A percentile compares a stretch with the other conserved stretches of the same genome.
Conservation (phyloP, 2,888 invertebrate species). For the Electrophaes corylata region DNA sequence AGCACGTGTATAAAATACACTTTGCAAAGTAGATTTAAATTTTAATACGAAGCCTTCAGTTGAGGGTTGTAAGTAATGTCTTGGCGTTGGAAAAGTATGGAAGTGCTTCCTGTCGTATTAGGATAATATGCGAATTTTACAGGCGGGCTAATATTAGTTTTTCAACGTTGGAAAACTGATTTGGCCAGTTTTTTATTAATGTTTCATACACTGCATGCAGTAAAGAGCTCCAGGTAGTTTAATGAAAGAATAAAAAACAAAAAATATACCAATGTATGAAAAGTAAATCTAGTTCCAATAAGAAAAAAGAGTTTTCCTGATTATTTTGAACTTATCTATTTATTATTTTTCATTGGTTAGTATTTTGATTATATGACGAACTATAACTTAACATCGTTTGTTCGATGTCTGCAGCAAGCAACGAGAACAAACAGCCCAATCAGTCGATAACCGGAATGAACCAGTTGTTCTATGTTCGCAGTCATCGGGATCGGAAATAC, state of each 20-base stretch:
- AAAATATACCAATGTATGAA: too few relatives aligned
- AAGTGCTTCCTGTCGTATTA: conserved; percentile 49
- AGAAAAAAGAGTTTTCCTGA: too few relatives aligned
- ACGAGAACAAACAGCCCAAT: neutral
- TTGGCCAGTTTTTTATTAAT: neutral
- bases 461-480: neutral
- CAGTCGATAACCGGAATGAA: neutral
- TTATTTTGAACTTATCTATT: too few relatives aligned
- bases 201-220: too few relatives aligned
- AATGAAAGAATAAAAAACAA: too few relatives aligned
- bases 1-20: conserved; percentile 84
- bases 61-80: conserved; percentile 80
- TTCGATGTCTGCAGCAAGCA: neutral
- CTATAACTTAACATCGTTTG: too few relatives aligned
- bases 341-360: too few relatives aligned
- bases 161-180: neutral
- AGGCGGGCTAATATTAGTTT: conserved; percentile 18
- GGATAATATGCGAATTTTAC: conserved; percentile 38
- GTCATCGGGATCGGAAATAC: neutral
- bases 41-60: conserved; percentile 83
- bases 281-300: too few relatives aligned
- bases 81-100: conserved; percentile 75
- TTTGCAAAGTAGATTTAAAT: conserved; percentile 85
- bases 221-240: too few relatives aligned
- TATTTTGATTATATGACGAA: too few relatives aligned